Evolutionary conservation across 2,888 invertebrate genomes (phyloP).

Genomic region (Perdita meconis): DNA sequence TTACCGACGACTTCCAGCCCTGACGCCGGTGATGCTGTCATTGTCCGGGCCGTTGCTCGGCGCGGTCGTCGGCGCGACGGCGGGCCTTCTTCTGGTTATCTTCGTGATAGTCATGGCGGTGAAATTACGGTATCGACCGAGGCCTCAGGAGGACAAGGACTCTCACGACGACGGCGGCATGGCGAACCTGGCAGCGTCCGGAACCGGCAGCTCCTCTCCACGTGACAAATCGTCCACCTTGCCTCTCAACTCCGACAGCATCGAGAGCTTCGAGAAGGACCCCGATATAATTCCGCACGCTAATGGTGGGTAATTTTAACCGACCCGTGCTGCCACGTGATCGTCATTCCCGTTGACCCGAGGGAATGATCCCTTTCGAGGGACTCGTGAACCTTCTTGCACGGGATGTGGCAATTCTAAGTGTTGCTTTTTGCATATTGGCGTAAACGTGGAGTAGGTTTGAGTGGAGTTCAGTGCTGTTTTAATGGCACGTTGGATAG

Average conservation of each 20-base stretch:
- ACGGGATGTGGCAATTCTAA: no score
- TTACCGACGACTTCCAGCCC: constrained; percentile 72
- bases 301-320: constrained; percentile 76
- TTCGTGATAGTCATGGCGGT: constrained; percentile 81
- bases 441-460: no score
- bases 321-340: constrained; percentile 31
- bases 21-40: constrained; percentile 81
- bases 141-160: constrained; percentile 80
- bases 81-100: constrained; percentile 81
- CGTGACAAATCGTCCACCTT: constrained; percentile 80
- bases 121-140: constrained; percentile 78
- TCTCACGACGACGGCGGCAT: constrained; percentile 81
- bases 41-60: constrained; percentile 81
- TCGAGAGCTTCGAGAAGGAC: constrained; percentile 82
- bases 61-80: constrained; percentile 81
- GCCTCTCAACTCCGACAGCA: constrained; percentile 80
- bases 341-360: neutral
- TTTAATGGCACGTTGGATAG: no score
- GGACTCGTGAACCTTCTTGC: neutral
- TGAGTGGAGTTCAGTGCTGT: no score
- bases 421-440: no score
- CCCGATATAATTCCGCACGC: constrained; percentile 82
- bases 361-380: neutral
- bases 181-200: constrained; percentile 79
- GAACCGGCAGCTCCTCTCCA: constrained; percentile 69